Base-by-base conservation (phyloP, 1,140 invertebrate species). In the Octopus bimaculoides region DNA sequence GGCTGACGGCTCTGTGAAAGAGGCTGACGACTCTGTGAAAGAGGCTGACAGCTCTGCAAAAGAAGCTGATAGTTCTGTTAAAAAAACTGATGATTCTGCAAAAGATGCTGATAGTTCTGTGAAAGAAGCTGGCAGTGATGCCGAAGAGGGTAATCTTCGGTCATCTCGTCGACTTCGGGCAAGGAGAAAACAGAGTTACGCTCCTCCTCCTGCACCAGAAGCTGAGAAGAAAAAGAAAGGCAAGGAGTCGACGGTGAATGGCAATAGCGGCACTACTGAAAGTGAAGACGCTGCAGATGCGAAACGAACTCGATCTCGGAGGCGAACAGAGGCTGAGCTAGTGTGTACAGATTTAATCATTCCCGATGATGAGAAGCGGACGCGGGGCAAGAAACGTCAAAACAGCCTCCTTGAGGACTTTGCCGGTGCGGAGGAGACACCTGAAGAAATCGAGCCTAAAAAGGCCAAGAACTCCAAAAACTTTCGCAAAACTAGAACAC, bases 391-490 rank as follows among this genome's bases (percentile, higher is more conserved):
- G 66, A 71, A 71, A 14, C 7, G 66, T 14, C 66, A 71, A 71
- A 71, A 71, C 26, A 71, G 17, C 6, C 5, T 9, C 7, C 17
- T 71, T 14, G 66, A 71, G 26, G 14, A 9, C 9, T 6, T 71
- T 6, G 26, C 6, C 66, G 66, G 17, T 71, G 56, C 9, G 4
- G 56, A 61, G 17, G 56, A 61, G 17, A 17, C 56, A 1, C 56
- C 17, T 61, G 66, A 71, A 71, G 66, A 71, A 71, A 17, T 75
- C 14, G 74, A 75, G 52, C 74, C 74, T 12, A 75, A 75, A 7
- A 52, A 53, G 4, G 41, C 20, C 17, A 52, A 53, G 20, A 41
- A 52, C 7, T 75, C 41, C 14, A 52, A 53, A 52, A 75, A 5
- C 41, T 41, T 75, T 75, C 26, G 74, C 5, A 75, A 75, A 52